These are phyloP conservation scores for Anorthoa munda DNA, from an alignment of 2,888 invertebrate species.

Conservation along the genomic window DNA sequence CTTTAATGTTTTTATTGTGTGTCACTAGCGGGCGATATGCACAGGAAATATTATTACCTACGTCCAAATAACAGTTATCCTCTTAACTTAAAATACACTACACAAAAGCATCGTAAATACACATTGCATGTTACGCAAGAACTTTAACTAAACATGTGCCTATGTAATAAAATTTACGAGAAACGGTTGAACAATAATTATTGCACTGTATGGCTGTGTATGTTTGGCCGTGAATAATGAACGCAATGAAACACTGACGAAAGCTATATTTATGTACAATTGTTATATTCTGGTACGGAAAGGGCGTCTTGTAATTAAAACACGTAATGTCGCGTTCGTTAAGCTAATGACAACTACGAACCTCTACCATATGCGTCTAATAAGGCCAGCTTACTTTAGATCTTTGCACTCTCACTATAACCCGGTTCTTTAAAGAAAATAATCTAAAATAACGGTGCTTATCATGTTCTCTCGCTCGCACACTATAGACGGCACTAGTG, in stretches of 20 bases:
- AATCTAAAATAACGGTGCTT: too few relatives aligned
- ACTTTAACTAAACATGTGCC: constrained; percentile 19
- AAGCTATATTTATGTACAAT: constrained; percentile 7
- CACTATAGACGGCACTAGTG: too few relatives aligned
- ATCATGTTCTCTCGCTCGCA: too few relatives aligned
- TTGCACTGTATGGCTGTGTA: background rate
- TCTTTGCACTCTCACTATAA: too few relatives aligned
- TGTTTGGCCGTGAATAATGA: constrained; percentile 4
- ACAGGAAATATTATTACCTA: background rate
- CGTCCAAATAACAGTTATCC: background rate
- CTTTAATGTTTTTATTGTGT: background rate
- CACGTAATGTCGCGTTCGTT: background rate
- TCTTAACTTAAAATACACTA: background rate
- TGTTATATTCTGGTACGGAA: background rate
- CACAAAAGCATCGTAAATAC: constrained; percentile 4
- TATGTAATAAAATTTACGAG: constrained; percentile 15
- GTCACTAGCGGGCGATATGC: background rate
- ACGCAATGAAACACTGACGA: constrained; percentile 3
- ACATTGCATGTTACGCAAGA: constrained; percentile 8
- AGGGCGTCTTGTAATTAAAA: background rate
- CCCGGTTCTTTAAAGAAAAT: too few relatives aligned
- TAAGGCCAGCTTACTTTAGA: too few relatives aligned
- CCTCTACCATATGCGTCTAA: too few relatives aligned
- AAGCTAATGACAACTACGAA: background rate
- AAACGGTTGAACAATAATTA: constrained; percentile 1